Base-by-base conservation (phyloP, 2,797 vertebrate genomes). In the Sus cebifrons region DNA sequence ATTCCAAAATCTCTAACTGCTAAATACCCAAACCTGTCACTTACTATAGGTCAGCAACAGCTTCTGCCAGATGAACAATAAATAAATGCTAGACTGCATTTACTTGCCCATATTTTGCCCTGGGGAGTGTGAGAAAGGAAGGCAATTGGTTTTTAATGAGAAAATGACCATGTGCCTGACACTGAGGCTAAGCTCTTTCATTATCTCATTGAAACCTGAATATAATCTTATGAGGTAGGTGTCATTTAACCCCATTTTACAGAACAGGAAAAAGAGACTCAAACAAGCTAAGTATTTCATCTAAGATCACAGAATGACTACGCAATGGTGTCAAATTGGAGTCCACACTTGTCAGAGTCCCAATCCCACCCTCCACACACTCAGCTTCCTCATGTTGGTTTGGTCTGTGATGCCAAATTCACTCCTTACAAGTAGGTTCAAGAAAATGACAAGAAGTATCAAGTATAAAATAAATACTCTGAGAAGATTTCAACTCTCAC, bases 181-280 rank as follows among this genome's bases (percentile, higher is more conserved):
- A 95, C 18, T 40, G 15, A 89, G 4, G 73, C 27, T 44, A 89
- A 52, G 15, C 56, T 83, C 44, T 86, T 90, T 75, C 71, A 75
- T 64, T 56, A 79, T 21, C 32, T 74, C 77, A 93, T 1, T 82
- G 40, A 94, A 95, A 93, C 25, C 6, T 78, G 29, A 89, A 44
- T 94, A 64, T 58, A 94, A 89, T 27, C 18, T 73, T 84, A 58
- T 64, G 54, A 96, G 40, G 58, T n/a, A 95, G 92, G 58, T 44
- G 93, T 91, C 73, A 95, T 65, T 92, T 86, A 83, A 90, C 44
- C 29, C 85, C 68, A 74, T 49, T 94, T 90, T 86, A 95, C 13
- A 93, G 20, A 96, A 83, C 7, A 94, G 44, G 89, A 96, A 96
- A 81, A 70, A 40, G 29, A 60, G n/a, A 56, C 54, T 85, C 32